Evolutionary conservation across 2,113 vertebrate genomes (phyloP).

Genomic region (Boulengeromyrus knoepffleri): DNA sequence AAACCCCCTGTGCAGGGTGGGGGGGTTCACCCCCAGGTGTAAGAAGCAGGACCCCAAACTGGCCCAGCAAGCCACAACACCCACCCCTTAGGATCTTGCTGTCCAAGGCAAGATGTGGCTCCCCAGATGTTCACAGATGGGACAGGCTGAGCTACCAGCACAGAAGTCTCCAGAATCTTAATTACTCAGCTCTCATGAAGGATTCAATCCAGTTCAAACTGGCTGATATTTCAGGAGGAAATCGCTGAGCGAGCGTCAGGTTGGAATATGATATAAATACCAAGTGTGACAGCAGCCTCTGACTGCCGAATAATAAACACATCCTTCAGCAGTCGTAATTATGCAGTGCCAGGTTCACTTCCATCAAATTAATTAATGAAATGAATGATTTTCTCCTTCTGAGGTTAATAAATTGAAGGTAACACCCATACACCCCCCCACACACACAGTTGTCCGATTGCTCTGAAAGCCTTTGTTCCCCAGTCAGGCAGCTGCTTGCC

Average conservation of each 20-base stretch:
- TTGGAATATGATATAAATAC: background rate
- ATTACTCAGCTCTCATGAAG: background rate
- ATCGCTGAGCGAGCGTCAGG: background rate
- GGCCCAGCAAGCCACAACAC: background rate
- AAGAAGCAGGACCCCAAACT: background rate
- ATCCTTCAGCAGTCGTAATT: background rate
- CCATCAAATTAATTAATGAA: background rate
- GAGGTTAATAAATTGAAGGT: background rate
- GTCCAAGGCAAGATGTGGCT: background rate
- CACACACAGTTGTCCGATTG: background rate
- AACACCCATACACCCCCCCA: background rate
- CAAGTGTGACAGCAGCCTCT: background rate
- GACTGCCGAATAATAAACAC: background rate
- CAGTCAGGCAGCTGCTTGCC: conserved; percentile 24
- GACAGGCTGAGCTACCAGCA: background rate
- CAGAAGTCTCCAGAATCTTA: background rate
- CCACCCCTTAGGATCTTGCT: background rate
- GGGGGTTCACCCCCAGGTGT: background rate
- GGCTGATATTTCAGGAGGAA: background rate
- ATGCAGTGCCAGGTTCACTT: background rate
- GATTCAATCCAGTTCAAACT: background rate
- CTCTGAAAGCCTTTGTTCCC: background rate
- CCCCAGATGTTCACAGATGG: background rate
- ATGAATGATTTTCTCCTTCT: background rate
- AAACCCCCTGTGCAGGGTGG: background rate